Evolutionary conservation across 2,797 vertebrate genomes (phyloP).

Genomic region (Hipposideros larvatus): DNA sequence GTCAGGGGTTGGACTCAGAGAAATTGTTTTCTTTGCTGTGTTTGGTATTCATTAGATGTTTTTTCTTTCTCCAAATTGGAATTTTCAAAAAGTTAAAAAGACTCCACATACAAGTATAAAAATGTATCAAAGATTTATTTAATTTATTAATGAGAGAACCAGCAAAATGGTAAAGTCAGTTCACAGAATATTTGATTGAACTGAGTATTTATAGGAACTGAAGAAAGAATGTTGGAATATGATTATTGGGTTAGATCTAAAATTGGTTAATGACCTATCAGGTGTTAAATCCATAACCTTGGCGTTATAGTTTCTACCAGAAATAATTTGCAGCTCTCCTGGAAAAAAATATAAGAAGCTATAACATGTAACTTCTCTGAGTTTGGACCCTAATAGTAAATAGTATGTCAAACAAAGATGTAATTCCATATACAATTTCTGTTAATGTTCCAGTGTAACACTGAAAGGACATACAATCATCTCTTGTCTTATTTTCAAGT

Average conservation of each 20-base stretch:
- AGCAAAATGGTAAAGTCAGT: conserved; percentile 41
- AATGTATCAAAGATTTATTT: conserved; percentile 31
- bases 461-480: background rate
- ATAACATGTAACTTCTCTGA: conserved; percentile 12
- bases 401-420: background rate
- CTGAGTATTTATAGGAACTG: background rate
- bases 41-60: background rate
- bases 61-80: background rate
- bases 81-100: conserved; percentile 52
- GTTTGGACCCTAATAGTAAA: background rate
- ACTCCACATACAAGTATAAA: conserved; percentile 36
- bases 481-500: conserved; percentile 41
- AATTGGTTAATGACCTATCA: background rate
- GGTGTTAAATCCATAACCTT: conserved; percentile 1
- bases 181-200: background rate
- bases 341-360: background rate
- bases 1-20: background rate
- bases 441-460: background rate
- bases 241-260: conserved; percentile 22
- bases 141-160: conserved; percentile 41
- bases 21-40: background rate
- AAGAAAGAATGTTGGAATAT: conserved; percentile 42
- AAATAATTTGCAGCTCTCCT: conserved; percentile 33
- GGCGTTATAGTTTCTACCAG: background rate
- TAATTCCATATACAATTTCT: background rate